Percentiles rank a stretch among this genome's conserved stretches.
Conservation (phyloP, 2,797 vertebrate species). For the Prionace glauca region DNA sequence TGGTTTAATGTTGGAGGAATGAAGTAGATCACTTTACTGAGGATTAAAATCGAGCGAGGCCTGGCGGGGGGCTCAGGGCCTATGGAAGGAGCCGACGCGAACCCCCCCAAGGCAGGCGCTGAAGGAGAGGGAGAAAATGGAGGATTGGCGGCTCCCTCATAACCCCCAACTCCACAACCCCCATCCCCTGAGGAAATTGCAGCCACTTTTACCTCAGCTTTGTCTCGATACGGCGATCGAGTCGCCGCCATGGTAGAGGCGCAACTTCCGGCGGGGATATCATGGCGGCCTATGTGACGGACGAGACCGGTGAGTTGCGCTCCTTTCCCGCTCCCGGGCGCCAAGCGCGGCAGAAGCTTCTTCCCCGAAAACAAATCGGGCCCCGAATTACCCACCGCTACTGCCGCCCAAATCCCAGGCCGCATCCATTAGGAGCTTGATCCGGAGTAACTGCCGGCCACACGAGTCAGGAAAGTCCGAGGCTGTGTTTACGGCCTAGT, state of each 20-base stretch:
- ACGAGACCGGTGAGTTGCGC: constrained; percentile 78
- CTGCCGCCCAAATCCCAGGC: not conserved
- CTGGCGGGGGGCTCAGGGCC: not conserved
- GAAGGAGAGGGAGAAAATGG: not conserved
- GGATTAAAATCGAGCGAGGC: not conserved
- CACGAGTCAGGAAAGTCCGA: not conserved
- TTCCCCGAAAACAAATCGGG: not conserved
- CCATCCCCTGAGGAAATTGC: not conserved
- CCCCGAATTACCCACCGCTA: not conserved
- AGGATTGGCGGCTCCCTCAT: not conserved
- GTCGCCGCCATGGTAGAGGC: not conserved
- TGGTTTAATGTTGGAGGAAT: not conserved
- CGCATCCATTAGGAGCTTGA: not conserved
- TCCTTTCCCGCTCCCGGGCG: not conserved
- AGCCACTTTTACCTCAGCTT: not conserved
- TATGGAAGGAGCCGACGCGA: not conserved
- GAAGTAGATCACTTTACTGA: not conserved
- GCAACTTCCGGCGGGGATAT: constrained; percentile 58
- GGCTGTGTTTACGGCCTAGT: not conserved
- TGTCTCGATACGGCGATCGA: not conserved
- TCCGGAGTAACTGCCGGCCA: not conserved
- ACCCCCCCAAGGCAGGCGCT: not conserved
- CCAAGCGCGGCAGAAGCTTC: not conserved
- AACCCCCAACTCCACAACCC: not conserved
- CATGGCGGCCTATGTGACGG: constrained; percentile 93